phyloP scores from a whole-genome alignment of 2,113 vertebrate species.

The Megalops atlanticus region DNA sequence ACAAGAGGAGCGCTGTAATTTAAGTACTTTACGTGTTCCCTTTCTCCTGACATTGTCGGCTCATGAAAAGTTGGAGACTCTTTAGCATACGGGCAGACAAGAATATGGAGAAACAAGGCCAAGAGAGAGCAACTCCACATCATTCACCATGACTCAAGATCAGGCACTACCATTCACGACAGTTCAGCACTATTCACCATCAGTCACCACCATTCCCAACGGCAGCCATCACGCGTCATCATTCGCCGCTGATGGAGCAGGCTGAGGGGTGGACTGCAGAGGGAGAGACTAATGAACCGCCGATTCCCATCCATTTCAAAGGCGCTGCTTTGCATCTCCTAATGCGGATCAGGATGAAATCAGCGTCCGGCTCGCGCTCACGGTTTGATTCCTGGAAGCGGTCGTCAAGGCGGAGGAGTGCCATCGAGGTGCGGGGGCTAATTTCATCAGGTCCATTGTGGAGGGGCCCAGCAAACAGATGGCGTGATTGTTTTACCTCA shows the following conservation, averaged over 20 bases:
- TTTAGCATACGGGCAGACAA: neutral
- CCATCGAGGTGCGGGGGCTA: neutral
- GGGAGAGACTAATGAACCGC: neutral
- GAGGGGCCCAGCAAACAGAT: conserved; percentile 50
- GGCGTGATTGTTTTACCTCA: conserved; percentile 46
- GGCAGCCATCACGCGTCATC: neutral
- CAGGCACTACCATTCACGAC: neutral
- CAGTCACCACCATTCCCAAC: neutral
- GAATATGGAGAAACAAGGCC: neutral
- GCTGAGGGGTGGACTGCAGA: neutral
- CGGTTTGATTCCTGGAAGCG: neutral
- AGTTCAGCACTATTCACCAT: neutral
- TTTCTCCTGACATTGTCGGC: neutral
- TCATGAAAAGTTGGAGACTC: conserved; percentile 10
- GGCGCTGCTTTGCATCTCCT: neutral
- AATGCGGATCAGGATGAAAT: neutral
- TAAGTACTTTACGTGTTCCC: neutral
- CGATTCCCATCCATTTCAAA: neutral
- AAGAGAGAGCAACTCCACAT: neutral
- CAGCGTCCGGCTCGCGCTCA: neutral
- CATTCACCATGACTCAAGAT: neutral
- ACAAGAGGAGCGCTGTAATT: conserved; percentile 5
- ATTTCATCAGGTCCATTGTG: conserved; percentile 35
- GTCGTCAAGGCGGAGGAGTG: neutral
- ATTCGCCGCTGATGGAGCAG: neutral